Evolutionary conservation across 2,113 vertebrate genomes (phyloP), one percentile per base, ranked within the genome.

Genomic region (Embiotoca jacksoni): DNA sequence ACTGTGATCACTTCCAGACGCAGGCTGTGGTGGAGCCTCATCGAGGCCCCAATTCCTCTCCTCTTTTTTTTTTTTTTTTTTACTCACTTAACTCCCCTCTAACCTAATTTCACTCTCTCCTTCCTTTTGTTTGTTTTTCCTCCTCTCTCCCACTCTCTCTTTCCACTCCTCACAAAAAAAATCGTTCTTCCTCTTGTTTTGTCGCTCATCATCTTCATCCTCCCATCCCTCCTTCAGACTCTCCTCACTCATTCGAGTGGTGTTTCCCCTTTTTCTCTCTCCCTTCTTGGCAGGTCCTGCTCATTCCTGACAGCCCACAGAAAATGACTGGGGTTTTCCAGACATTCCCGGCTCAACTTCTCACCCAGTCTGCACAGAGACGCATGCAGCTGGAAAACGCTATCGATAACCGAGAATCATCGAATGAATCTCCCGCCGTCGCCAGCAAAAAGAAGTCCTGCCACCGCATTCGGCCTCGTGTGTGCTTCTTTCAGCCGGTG

Each of bases 1-100:
- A 47, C 31, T 58, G 65, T 90, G 88, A 92, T 91, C 80, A 89
- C 58, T 91, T 91, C 91, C 90, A 93, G 91, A 90, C 81, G 33
- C 52, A 55, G 39, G 67, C 23, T 64, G 79, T 62, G 71, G 76
- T 80, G 65, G 35, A 72, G 72, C 80, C 68, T 33, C 52, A 16
- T 72, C 5, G 57, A 74, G 83, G 80, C 78, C 87, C 87, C 73
- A 62, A 52, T 55, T 59, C 59, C 70, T 83, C 76, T 77, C 30
- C 69, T 63, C 67, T 41, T 16, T 61, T 75, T 71, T 78, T 30
- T 71, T 71, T 66, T 63, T 41, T 16, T 59, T 75, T 70, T 11
- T 23, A 35, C 33, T 57, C 54, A 41, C 55, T 58, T 16, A 5
- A 54, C 59, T 74, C 54, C 44, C 55, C 39, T 63, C 23, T 32